Evolutionary conservation across 2,113 vertebrate genomes (phyloP).

Genomic region (Plecotus auritus): DNA sequence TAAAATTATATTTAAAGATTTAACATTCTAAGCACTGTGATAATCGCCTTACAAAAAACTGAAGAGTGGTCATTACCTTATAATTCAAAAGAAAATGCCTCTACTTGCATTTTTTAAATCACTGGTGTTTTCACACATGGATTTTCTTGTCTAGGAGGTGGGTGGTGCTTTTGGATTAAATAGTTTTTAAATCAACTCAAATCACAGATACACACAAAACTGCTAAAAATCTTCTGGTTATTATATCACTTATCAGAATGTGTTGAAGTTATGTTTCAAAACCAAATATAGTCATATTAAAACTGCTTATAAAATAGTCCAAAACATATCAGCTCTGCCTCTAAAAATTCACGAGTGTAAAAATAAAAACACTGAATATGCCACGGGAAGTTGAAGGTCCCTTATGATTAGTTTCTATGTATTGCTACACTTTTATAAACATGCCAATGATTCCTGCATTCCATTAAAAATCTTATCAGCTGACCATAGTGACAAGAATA

Average conservation of each 20-base stretch:
- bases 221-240: slow-evolving; percentile 66
- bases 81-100: slow-evolving; percentile 23
- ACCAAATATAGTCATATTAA: slow-evolving; percentile 70
- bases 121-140: slow-evolving; percentile 23
- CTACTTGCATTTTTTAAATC: slow-evolving; percentile 37
- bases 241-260: slow-evolving; percentile 66
- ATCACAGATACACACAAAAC: slow-evolving; percentile 44
- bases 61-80: not conserved
- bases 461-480: slow-evolving; percentile 25
- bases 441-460: slow-evolving; percentile 22
- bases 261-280: slow-evolving; percentile 68
- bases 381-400: slow-evolving; percentile 53
- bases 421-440: slow-evolving; percentile 57
- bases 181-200: slow-evolving; percentile 47
- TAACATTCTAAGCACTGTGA: slow-evolving; percentile 18
- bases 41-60: not conserved
- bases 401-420: slow-evolving; percentile 45
- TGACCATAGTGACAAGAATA: slow-evolving; percentile 24
- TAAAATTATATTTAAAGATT: slow-evolving; percentile 36
- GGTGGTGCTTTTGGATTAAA: slow-evolving; percentile 11
- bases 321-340: slow-evolving; percentile 49
- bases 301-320: slow-evolving; percentile 58
- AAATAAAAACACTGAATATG: slow-evolving; percentile 58
- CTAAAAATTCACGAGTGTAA: slow-evolving; percentile 65
- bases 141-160: slow-evolving; percentile 24